Percentiles rank a stretch among this genome's conserved stretches.
Conservation (phyloP, 2,797 vertebrate genomes). For the Dendrocincla tyrannina region DNA sequence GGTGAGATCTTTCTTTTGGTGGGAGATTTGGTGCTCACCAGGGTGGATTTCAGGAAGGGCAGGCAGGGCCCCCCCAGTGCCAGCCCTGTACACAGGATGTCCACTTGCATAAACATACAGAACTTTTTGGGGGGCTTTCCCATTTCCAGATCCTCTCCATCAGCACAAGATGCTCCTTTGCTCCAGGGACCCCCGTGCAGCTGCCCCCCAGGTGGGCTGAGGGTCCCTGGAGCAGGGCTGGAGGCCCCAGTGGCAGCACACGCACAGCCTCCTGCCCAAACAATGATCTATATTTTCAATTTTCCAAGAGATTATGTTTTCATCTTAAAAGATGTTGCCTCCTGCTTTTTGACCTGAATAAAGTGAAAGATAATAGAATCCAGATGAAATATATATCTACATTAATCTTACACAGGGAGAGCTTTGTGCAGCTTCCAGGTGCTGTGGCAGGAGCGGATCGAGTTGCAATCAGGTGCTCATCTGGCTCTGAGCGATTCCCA, state of each 20-base stretch:
- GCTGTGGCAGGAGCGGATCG: background rate
- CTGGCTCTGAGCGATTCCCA: background rate
- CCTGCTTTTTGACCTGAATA: constrained; percentile 69
- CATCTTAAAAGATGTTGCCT: constrained; percentile 52
- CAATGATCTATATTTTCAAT: constrained; percentile 62
- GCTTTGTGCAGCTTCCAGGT: background rate
- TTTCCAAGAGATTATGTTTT: constrained; percentile 67
- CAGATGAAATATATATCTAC: constrained; percentile 48
- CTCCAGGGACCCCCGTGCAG: accelerated
- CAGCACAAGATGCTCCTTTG: background rate
- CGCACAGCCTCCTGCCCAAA: background rate
- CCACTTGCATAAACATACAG: accelerated
- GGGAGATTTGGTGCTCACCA: accelerated
- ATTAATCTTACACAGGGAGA: constrained; percentile 10
- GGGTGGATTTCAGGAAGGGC: background rate
- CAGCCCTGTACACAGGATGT: background rate
- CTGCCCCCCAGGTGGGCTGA: accelerated
- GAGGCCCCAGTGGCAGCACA: background rate
- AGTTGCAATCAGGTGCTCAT: background rate
- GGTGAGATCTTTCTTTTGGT: accelerated
- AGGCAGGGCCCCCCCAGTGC: background rate
- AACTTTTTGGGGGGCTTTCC: background rate
- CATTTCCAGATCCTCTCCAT: accelerated
- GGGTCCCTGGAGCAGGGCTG: background rate
- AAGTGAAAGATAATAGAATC: constrained; percentile 67